Percentiles rank a stretch among this genome's conserved stretches.
Evolutionary conservation across 2,797 vertebrate species (phyloP).

Genomic region (Lacerta viridis): DNA sequence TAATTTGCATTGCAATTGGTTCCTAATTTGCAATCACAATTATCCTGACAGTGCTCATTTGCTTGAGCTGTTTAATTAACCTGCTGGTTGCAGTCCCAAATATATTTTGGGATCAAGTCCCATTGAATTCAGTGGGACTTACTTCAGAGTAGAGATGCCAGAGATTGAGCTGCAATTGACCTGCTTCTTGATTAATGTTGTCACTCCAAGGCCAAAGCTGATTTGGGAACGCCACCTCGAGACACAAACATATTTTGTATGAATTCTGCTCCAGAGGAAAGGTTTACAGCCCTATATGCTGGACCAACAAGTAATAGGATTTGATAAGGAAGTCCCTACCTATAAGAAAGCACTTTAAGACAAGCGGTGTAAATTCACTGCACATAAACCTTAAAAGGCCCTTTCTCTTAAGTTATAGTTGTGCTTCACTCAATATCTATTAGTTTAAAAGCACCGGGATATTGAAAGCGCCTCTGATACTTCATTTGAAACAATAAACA

Average conservation of each 20-base stretch:
- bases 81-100: too few relatives aligned
- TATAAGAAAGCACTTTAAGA: conserved; percentile 41
- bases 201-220: neutral
- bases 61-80: too few relatives aligned
- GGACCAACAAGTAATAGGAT: conserved; percentile 28
- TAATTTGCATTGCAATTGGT: too few relatives aligned
- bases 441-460: conserved; percentile 39
- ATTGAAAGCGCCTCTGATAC: conserved; percentile 18
- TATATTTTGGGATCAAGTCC: too few relatives aligned
- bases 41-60: too few relatives aligned
- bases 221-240: neutral
- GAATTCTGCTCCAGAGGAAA: neutral
- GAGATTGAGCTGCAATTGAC: neutral
- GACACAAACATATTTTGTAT: neutral
- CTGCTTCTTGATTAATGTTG: neutral
- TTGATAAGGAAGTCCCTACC: conserved; percentile 2
- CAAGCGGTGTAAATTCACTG: conserved; percentile 21
- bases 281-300: neutral
- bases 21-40: too few relatives aligned
- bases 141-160: neutral
- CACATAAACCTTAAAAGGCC: conserved; percentile 37
- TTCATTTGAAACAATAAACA: conserved; percentile 27
- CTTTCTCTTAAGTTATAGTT: conserved; percentile 33
- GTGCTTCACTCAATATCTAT: conserved; percentile 28
- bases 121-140: neutral